phyloP scores from a whole-genome alignment of 2,113 vertebrate genomes.

The Phyllostomus discolor region DNA sequence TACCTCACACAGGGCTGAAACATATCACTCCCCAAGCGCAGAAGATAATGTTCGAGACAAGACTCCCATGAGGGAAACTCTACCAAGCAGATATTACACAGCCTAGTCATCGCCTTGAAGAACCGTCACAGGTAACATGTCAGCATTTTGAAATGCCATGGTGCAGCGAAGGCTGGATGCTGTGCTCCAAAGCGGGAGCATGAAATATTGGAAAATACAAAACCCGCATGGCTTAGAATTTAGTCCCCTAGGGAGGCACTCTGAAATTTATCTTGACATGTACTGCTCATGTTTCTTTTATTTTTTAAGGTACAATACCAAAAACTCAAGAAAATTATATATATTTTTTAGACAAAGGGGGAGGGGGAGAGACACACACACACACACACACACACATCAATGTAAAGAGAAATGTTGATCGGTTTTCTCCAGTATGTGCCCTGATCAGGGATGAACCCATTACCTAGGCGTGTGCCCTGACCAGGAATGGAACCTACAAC shows the following conservation, averaged over 20 bases:
- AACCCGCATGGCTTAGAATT: background rate
- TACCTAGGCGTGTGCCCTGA: too few relatives aligned
- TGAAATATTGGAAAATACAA: background rate
- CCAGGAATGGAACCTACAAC: too few relatives aligned
- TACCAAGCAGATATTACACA: background rate
- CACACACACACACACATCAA: too few relatives aligned
- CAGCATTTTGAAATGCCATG: background rate
- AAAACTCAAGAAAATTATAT: too few relatives aligned
- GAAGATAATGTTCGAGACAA: background rate
- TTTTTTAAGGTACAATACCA: too few relatives aligned
- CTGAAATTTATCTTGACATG: background rate
- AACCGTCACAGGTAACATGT: background rate
- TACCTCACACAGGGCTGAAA: background rate
- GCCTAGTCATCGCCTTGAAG: background rate
- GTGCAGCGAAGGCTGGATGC: background rate
- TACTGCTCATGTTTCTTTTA: background rate
- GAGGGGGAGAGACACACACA: too few relatives aligned
- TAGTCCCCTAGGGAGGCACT: background rate
- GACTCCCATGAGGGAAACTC: constrained; percentile 5
- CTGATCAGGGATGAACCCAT: too few relatives aligned
- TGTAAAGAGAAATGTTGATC: too few relatives aligned
- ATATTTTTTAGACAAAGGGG: too few relatives aligned
- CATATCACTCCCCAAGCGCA: background rate
- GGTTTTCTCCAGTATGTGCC: too few relatives aligned
- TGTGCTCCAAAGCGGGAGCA: background rate